Percentiles rank a stretch among this genome's conserved stretches.
phyloP scores from a whole-genome alignment of 2,797 vertebrate genomes.

The Oceanodroma leucorhoa region DNA sequence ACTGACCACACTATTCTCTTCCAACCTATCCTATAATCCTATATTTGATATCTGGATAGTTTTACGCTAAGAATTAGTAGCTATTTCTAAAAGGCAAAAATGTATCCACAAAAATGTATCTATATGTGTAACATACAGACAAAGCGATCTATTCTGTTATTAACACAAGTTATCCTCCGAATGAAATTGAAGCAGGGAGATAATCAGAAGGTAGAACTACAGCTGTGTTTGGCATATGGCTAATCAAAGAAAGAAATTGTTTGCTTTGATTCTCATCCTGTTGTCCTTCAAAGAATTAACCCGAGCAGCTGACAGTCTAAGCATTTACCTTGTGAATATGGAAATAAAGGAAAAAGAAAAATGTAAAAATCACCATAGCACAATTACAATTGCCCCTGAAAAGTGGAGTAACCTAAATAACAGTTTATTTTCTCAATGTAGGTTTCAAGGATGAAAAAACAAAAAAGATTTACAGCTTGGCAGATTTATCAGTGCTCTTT shows the following conservation, averaged over 20 bases:
- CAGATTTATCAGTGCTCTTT: not conserved
- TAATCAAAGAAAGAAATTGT: conserved; percentile 29
- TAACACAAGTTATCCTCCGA: conserved; percentile 16
- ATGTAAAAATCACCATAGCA: not conserved
- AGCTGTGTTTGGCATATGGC: conserved; percentile 15
- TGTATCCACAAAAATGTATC: too few relatives aligned
- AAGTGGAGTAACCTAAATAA: not conserved
- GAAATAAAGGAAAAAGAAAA: not conserved
- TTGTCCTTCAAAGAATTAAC: conserved; percentile 23
- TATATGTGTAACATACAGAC: not conserved
- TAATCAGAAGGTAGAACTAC: conserved; percentile 34
- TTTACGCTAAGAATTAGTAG: not conserved
- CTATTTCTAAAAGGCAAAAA: not conserved
- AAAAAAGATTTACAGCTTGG: not conserved
- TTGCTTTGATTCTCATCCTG: conserved; percentile 38
- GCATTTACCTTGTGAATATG: not conserved
- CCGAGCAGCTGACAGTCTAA: not conserved
- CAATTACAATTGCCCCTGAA: not conserved
- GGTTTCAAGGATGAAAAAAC: not conserved
- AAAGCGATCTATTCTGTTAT: not conserved
- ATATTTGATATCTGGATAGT: not conserved
- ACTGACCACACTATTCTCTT: not conserved
- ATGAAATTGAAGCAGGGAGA: conserved; percentile 2
- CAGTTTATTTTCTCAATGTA: not conserved
- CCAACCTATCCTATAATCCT: not conserved